These are phyloP conservation scores for Eueremaeus valkanovi DNA, from an alignment of 2,888 invertebrate species.

Conservation along the genomic window DNA sequence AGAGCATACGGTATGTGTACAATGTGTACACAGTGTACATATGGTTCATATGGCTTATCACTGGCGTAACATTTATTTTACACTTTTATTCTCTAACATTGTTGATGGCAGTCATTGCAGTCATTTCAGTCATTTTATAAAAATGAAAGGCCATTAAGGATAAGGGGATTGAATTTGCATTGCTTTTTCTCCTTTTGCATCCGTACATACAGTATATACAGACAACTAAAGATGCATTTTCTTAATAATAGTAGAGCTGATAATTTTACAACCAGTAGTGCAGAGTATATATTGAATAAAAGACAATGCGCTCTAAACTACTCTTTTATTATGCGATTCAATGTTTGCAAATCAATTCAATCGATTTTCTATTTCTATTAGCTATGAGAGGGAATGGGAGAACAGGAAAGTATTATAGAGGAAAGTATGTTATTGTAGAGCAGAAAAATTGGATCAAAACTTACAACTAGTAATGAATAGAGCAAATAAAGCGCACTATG, in stretches of 20 bases:
- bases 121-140: slow-evolving; percentile 15
- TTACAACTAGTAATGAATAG: slow-evolving; percentile 23
- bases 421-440: not conserved
- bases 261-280: no score
- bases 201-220: no score
- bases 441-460: not conserved
- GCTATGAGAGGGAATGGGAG: not conserved
- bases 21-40: slow-evolving; percentile 19
- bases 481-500: slow-evolving; percentile 20
- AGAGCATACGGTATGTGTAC: slow-evolving; percentile 5
- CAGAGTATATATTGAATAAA: not conserved
- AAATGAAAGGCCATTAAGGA: slow-evolving; percentile 32
- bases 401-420: not conserved
- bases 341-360: no score
- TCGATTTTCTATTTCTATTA: no score
- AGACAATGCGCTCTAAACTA: not conserved
- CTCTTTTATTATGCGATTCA: no score
- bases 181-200: no score
- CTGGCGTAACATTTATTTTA: slow-evolving; percentile 18
- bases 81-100: slow-evolving; percentile 7
- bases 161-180: slow-evolving; percentile 33
- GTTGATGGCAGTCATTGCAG: slow-evolving; percentile 11
- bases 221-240: no score
- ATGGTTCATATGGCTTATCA: not conserved
- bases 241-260: not conserved